These are phyloP conservation scores for Hoplostethus atlanticus DNA, from an alignment of 2,797 vertebrate genomes.

Conservation along the genomic window DNA sequence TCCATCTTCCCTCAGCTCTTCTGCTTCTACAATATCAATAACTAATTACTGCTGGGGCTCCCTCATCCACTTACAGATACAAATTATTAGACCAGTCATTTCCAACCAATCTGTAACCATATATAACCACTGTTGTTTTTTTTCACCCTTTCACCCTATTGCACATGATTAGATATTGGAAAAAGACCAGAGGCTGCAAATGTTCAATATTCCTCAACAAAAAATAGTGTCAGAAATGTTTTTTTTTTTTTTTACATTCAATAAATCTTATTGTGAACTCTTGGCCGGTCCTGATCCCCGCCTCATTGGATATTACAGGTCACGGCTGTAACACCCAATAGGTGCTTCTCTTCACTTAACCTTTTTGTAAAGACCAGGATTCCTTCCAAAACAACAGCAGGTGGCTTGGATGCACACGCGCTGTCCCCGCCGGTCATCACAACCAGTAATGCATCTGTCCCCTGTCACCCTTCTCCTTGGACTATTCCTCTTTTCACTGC, in stretches of 20 bases:
- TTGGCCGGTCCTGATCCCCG: too few species aligned
- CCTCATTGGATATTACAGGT: too few species aligned
- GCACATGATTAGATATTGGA: not conserved
- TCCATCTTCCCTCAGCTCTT: not conserved
- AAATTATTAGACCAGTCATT: too few species aligned
- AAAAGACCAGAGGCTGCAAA: conserved; percentile 14
- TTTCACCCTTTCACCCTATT: too few species aligned
- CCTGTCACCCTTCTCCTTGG: not conserved
- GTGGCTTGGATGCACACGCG: conserved; percentile 18
- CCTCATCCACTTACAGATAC: not conserved
- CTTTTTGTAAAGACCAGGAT: not conserved
- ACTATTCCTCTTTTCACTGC: not conserved
- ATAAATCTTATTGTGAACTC: too few species aligned
- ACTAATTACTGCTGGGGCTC: conserved; percentile 14
- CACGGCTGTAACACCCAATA: not conserved
- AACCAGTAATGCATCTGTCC: not conserved
- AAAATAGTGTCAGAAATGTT: too few species aligned
- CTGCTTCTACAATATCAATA: conserved; percentile 10
- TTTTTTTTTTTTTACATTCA: too few species aligned
- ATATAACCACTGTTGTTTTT: too few species aligned
- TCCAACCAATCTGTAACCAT: too few species aligned
- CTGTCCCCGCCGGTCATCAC: not conserved
- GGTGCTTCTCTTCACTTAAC: too few species aligned
- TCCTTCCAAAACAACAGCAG: conserved; percentile 35
- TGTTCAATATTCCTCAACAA: conserved; percentile 26